Evolutionary conservation across 2,797 vertebrate species (phyloP).

Genomic region (Meda fulgida): DNA sequence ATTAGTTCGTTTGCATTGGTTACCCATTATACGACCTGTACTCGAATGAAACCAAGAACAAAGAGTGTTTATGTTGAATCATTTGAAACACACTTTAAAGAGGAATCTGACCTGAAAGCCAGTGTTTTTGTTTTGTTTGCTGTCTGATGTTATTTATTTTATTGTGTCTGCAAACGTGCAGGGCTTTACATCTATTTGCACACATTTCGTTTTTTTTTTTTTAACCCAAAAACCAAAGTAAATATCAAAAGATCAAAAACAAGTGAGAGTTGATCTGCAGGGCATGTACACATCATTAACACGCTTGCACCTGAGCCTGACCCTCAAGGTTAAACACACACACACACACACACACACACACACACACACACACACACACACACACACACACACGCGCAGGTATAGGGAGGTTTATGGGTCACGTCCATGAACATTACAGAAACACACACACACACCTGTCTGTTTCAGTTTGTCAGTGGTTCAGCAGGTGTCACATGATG

Average conservation of each 20-base stretch:
- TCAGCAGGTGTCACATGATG: constrained; percentile 47
- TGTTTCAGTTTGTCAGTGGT: constrained; percentile 20
- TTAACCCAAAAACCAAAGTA: constrained; percentile 35
- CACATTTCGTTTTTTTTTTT: constrained; percentile 16
- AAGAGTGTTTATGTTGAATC: not conserved
- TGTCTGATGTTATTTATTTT: not conserved
- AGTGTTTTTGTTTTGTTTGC: constrained; percentile 6
- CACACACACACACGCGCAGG: not conserved
- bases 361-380: not conserved
- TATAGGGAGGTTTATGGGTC: constrained; percentile 34
- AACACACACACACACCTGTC: constrained; percentile 15
- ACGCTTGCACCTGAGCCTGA: constrained; percentile 3
- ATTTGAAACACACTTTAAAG: not conserved
- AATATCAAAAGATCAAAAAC: constrained; percentile 41
- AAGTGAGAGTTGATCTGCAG: constrained; percentile 31
- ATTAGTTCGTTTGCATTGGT: not conserved
- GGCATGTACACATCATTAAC: constrained; percentile 24
- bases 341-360: constrained; percentile 8
- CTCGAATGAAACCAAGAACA: not conserved
- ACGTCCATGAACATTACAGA: not conserved
- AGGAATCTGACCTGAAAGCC: not conserved
- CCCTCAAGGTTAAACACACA: constrained; percentile 23
- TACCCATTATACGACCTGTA: not conserved
- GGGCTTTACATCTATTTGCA: not conserved
- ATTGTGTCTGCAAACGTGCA: constrained; percentile 12